Conservation (phyloP, 2,113 vertebrate genomes). For the Semicossyphus pulcher region DNA sequence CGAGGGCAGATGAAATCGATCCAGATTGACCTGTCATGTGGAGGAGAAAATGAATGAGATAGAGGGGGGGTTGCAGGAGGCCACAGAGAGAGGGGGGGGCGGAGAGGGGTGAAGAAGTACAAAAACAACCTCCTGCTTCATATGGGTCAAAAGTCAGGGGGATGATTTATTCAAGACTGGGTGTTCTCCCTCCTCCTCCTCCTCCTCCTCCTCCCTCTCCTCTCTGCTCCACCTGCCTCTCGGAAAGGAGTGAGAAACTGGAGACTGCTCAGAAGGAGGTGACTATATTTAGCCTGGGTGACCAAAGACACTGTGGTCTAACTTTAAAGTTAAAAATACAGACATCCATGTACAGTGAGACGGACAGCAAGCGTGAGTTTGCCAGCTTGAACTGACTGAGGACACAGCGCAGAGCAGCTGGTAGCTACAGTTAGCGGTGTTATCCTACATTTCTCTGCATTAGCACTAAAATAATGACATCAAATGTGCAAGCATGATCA, state of each 20-base stretch:
- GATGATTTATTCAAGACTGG: slow-evolving; percentile 74
- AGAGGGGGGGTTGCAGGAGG: slow-evolving; percentile 59
- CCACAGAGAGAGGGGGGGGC: slow-evolving; percentile 38
- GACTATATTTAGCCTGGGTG: slow-evolving; percentile 77
- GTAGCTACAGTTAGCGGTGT: neutral
- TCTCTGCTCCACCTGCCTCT: slow-evolving; percentile 78
- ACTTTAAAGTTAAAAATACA: slow-evolving; percentile 84
- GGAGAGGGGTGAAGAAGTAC: slow-evolving; percentile 43
- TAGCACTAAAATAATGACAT: neutral
- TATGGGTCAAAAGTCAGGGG: slow-evolving; percentile 73
- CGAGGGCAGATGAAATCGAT: slow-evolving; percentile 80
- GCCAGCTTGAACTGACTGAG: neutral
- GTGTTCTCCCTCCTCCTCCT: slow-evolving; percentile 43
- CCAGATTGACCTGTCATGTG: slow-evolving; percentile 77
- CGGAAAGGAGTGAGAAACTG: slow-evolving; percentile 80
- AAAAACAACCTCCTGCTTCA: slow-evolving; percentile 71
- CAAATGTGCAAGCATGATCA: neutral
- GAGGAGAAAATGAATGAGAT: slow-evolving; percentile 77
- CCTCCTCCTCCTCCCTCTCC: slow-evolving; percentile 32
- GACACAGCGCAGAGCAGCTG: neutral
- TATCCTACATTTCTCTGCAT: neutral
- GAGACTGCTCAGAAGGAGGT: slow-evolving; percentile 74
- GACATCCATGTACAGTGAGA: slow-evolving; percentile 79
- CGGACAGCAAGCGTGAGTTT: slow-evolving; percentile 30
- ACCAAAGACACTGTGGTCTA: slow-evolving; percentile 76